Percentiles rank a stretch among this genome's conserved stretches.
phyloP scores from a whole-genome alignment of 2,888 invertebrate genomes.

The Drosophila birchii region DNA sequence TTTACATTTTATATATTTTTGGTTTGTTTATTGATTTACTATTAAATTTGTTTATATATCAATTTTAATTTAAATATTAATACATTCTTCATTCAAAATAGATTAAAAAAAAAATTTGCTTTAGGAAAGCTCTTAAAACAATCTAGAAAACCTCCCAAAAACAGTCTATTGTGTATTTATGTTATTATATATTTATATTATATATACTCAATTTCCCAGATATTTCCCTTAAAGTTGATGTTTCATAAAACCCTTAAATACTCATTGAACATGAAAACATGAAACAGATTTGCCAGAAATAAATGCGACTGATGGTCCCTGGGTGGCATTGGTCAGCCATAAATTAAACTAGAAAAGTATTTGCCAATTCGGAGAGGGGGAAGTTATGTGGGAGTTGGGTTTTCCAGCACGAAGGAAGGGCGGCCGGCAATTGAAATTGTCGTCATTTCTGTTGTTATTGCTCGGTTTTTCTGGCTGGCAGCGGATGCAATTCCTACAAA shows the following conservation, averaged over 20 bases:
- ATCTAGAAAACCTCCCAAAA: no score
- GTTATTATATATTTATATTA: no score
- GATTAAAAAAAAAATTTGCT: no score
- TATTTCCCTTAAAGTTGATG: background rate
- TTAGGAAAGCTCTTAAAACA: no score
- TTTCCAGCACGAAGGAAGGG: constrained; percentile 23
- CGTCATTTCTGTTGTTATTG: constrained; percentile 58
- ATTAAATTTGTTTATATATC: no score
- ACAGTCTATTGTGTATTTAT: no score
- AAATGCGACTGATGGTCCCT: constrained; percentile 14
- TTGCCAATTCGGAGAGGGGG: constrained; percentile 43
- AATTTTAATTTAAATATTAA: no score
- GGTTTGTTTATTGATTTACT: no score
- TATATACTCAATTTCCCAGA: background rate
- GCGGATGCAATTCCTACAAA: constrained; percentile 84
- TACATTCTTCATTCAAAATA: no score
- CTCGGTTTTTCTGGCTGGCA: constrained; percentile 47
- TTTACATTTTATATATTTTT: no score
- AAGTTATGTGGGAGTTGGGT: background rate
- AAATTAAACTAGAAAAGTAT: constrained; percentile 68
- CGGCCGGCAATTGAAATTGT: constrained; percentile 71
- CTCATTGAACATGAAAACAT: constrained; percentile 1
- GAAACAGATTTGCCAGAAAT: constrained; percentile 2
- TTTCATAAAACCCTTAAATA: background rate
- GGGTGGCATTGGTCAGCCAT: constrained; percentile 54